phyloP scores from a whole-genome alignment of 2,888 invertebrate genomes.

The Ophonus ardosiacus region DNA sequence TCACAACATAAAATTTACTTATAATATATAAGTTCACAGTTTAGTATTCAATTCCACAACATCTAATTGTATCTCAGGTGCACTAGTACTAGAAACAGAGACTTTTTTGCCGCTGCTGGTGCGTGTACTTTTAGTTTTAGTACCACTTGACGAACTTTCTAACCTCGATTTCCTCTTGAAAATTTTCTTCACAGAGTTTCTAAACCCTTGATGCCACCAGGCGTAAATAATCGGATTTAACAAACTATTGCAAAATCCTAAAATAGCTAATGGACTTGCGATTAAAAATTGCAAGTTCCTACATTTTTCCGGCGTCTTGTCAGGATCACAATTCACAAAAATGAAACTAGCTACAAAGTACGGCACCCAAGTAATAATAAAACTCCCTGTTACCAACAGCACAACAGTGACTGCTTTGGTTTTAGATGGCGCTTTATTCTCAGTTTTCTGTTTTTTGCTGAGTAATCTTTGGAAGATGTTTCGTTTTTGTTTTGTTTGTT shows the following conservation, averaged over 20 bases:
- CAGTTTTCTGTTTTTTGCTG: slow-evolving; percentile 66
- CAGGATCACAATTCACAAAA: slow-evolving; percentile 78
- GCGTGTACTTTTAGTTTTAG: slow-evolving; percentile 36
- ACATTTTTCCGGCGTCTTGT: slow-evolving; percentile 76
- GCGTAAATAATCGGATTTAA: slow-evolving; percentile 83
- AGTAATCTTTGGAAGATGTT: slow-evolving; percentile 67
- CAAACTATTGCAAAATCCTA: slow-evolving; percentile 81
- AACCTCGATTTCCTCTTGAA: slow-evolving; percentile 67
- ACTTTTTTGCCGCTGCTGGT: slow-evolving; percentile 30
- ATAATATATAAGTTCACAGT: slow-evolving; percentile 8
- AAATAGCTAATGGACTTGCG: slow-evolving; percentile 79
- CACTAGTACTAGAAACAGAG: slow-evolving; percentile 20
- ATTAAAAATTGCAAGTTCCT: slow-evolving; percentile 76
- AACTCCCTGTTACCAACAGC: slow-evolving; percentile 80
- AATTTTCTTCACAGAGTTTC: slow-evolving; percentile 76
- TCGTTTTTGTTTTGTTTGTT: slow-evolving; percentile 62
- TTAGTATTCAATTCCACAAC: slow-evolving; percentile 28
- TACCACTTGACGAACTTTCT: slow-evolving; percentile 26
- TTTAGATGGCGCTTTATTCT: slow-evolving; percentile 74
- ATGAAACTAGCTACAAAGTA: slow-evolving; percentile 79
- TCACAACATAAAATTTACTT: too few species aligned
- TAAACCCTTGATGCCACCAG: slow-evolving; percentile 85
- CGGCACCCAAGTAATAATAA: slow-evolving; percentile 81
- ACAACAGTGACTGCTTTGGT: slow-evolving; percentile 82
- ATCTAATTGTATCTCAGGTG: background rate